Conservation (phyloP, 1,140 invertebrate species). For the Drosophila nikananu region DNA sequence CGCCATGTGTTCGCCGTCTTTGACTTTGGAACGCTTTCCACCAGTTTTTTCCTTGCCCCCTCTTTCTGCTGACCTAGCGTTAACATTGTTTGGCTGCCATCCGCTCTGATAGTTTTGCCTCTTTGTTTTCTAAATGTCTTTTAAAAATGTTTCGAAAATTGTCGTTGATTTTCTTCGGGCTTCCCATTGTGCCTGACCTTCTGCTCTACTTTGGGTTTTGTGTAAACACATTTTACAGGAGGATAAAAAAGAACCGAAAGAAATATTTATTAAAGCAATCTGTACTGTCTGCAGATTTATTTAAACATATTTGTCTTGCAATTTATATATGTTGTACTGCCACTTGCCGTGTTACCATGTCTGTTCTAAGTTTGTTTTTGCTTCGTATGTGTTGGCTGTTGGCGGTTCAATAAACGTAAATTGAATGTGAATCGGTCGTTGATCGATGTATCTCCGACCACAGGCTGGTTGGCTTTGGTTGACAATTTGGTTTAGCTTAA, state of each 20-base stretch:
- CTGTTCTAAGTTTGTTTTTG: slow-evolving; percentile 21
- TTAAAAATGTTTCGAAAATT: slow-evolving; percentile 75
- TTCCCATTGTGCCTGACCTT: slow-evolving; percentile 19
- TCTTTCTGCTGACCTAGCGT: slow-evolving; percentile 62
- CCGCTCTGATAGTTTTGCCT: slow-evolving; percentile 28
- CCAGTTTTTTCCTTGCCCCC: background rate
- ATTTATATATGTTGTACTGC: slow-evolving; percentile 47
- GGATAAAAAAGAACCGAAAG: slow-evolving; percentile 17
- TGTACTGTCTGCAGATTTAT: slow-evolving; percentile 69
- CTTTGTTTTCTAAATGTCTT: slow-evolving; percentile 77
- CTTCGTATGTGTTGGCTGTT: slow-evolving; percentile 22
- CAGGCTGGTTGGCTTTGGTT: slow-evolving; percentile 3
- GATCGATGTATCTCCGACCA: slow-evolving; percentile 20
- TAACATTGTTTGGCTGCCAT: slow-evolving; percentile 57
- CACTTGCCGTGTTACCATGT: slow-evolving; percentile 12
- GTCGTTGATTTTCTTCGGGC: slow-evolving; percentile 61
- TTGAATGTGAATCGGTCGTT: slow-evolving; percentile 41
- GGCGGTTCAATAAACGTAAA: slow-evolving; percentile 30
- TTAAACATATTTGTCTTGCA: slow-evolving; percentile 75
- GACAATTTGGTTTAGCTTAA: slow-evolving; percentile 10
- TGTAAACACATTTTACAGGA: slow-evolving; percentile 62
- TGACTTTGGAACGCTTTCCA: slow-evolving; percentile 30
- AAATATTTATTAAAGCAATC: slow-evolving; percentile 82
- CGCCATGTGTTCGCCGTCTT: slow-evolving; percentile 60
- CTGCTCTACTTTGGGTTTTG: slow-evolving; percentile 29